Evolutionary conservation across 1,140 invertebrate species (phyloP).

Genomic region (Dryas iulia): DNA sequence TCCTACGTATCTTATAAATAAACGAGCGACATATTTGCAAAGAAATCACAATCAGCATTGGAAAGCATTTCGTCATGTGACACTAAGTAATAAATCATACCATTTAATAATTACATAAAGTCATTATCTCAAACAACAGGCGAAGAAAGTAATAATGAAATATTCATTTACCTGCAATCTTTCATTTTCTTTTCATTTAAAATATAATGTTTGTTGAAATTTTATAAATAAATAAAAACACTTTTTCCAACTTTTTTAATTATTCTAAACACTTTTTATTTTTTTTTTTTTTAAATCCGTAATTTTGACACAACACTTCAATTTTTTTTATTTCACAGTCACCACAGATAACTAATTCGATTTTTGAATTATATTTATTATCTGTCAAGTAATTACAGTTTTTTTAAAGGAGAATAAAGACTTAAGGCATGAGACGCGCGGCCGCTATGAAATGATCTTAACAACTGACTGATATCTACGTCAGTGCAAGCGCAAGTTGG

Average conservation of each 20-base stretch:
- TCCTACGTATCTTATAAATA: no score
- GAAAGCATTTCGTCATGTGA: conserved; percentile 7
- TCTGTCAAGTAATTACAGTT: not conserved
- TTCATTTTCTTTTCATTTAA: conserved; percentile 29
- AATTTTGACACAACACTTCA: not conserved
- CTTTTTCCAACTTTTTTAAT: no score
- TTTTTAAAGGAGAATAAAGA: not conserved
- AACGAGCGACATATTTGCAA: not conserved
- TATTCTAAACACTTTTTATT: not conserved
- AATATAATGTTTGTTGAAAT: conserved; percentile 6
- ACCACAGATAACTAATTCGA: not conserved
- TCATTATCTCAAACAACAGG: conserved; percentile 12
- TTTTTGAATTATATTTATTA: not conserved
- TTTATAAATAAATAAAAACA: no score
- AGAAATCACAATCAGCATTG: not conserved
- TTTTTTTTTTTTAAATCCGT: not conserved
- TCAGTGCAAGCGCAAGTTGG: conserved; percentile 35
- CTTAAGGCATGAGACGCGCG: conserved; percentile 30
- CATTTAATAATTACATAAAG: conserved; percentile 26
- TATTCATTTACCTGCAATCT: conserved; percentile 41
- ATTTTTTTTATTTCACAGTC: not conserved
- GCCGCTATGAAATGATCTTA: conserved; percentile 45
- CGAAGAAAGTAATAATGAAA: conserved; percentile 37
- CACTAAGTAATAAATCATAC: conserved; percentile 8
- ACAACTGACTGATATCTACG: conserved; percentile 50